A percentile compares a stretch with the other conserved stretches of the same genome.
Evolutionary conservation across 2,113 vertebrate genomes (phyloP).

Genomic region (Microtus richardsoni): DNA sequence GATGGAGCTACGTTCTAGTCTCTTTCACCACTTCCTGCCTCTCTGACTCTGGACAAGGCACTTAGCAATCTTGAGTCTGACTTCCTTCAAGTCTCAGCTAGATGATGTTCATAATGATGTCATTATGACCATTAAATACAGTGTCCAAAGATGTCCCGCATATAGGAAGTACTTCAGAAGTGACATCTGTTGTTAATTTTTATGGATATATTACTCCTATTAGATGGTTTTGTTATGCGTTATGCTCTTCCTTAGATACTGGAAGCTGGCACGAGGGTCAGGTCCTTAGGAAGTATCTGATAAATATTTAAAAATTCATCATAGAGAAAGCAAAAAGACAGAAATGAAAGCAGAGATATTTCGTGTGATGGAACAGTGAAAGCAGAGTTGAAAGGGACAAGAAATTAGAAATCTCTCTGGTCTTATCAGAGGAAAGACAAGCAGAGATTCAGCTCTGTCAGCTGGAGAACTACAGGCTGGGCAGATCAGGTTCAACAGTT

Average conservation of each 20-base stretch:
- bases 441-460: not conserved
- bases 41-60: not conserved
- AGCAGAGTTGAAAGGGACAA: not conserved
- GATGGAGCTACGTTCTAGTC: not conserved
- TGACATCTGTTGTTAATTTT: not conserved
- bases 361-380: not conserved
- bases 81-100: not conserved
- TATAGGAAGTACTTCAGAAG: not conserved
- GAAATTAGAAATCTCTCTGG: not conserved
- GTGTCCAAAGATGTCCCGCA: not conserved
- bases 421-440: not conserved
- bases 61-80: not conserved
- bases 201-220: not conserved
- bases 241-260: not conserved
- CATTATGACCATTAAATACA: not conserved
- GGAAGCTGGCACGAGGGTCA: too few relatives aligned
- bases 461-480: not conserved
- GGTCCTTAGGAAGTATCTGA: not conserved
- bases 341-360: conserved; percentile 24
- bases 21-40: not conserved
- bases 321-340: not conserved
- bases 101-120: not conserved
- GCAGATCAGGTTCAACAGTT: not conserved
- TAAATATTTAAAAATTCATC: not conserved
- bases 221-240: not conserved